Evolutionary conservation across 2,888 invertebrate species (phyloP).

Genomic region (Leptothorax acervorum): DNA sequence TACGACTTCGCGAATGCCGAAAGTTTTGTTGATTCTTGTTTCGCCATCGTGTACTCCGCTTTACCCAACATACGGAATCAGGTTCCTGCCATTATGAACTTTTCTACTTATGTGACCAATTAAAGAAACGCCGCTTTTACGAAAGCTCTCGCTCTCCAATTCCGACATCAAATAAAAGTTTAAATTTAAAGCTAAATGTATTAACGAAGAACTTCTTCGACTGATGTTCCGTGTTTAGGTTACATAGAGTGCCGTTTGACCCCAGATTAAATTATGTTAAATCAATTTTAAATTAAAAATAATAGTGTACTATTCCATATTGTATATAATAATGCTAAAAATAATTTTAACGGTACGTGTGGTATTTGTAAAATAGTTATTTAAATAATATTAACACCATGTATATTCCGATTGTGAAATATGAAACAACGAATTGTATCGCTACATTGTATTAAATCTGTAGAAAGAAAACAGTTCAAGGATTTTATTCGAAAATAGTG

Average conservation of each 20-base stretch:
- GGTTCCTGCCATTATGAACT: constrained; percentile 34
- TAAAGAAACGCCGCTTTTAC: constrained; percentile 33
- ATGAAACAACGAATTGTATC: neutral
- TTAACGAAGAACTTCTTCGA: constrained; percentile 36
- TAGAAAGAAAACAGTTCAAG: neutral
- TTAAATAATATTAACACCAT: neutral
- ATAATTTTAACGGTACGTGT: neutral
- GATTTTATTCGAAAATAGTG: constrained; percentile 7
- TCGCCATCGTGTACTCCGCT: neutral
- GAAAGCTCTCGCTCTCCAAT: neutral
- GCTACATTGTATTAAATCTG: neutral
- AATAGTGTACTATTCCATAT: neutral
- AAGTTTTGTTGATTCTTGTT: constrained; percentile 39
- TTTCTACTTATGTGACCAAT: constrained; percentile 41
- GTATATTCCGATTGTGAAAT: neutral
- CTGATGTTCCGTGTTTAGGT: constrained; percentile 22
- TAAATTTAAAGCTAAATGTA: constrained; percentile 34
- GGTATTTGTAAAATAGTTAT: neutral
- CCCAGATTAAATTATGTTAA: neutral
- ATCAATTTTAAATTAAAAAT: constrained; percentile 7
- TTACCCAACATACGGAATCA: constrained; percentile 13
- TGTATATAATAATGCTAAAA: neutral
- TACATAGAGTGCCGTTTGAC: neutral
- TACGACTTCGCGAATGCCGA: neutral
- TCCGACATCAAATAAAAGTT: constrained; percentile 46